Conservation (phyloP, 1,140 invertebrate species). For the Carposina sasakii region DNA sequence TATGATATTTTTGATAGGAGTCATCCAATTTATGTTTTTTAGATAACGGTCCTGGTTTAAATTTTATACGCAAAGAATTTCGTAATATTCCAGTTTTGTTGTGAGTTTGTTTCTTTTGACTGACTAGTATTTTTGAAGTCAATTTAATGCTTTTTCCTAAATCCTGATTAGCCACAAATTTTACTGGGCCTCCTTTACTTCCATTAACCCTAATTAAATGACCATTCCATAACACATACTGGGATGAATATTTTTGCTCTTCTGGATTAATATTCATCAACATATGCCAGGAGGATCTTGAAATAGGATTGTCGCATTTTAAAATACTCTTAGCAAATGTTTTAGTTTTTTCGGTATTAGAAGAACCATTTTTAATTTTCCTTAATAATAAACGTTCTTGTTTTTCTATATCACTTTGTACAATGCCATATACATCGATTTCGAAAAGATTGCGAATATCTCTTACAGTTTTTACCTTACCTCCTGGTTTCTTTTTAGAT, state of each 20-base stretch:
- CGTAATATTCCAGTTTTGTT: conserved; percentile 31
- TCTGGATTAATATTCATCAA: conserved; percentile 56
- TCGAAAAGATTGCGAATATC: conserved; percentile 49
- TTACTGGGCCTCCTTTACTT: conserved; percentile 48
- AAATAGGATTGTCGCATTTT: conserved; percentile 37
- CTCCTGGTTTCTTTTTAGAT: conserved; percentile 46
- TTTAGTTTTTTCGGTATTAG: conserved; percentile 43
- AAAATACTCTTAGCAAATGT: conserved; percentile 43
- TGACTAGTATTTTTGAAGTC: conserved; percentile 14
- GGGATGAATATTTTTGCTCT: conserved; percentile 30
- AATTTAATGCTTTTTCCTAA: conserved; percentile 29
- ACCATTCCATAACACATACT: conserved; percentile 54
- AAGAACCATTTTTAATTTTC: conserved; percentile 46
- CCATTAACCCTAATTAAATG: conserved; percentile 52
- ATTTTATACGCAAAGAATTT: conserved; percentile 49
- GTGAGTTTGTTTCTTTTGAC: conserved; percentile 23
- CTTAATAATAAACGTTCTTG: conserved; percentile 49
- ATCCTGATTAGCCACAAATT: conserved; percentile 49
- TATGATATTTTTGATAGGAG: conserved; percentile 55
- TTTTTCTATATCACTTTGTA: conserved; percentile 43
- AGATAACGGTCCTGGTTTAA: conserved; percentile 56
- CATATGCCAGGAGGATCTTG: conserved; percentile 57
- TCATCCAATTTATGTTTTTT: conserved; percentile 49
- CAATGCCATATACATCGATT: conserved; percentile 39
- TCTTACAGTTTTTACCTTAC: conserved; percentile 56